These are phyloP conservation scores for Menura novaehollandiae DNA, from an alignment of 2,113 vertebrate genomes.

Conservation along the genomic window DNA sequence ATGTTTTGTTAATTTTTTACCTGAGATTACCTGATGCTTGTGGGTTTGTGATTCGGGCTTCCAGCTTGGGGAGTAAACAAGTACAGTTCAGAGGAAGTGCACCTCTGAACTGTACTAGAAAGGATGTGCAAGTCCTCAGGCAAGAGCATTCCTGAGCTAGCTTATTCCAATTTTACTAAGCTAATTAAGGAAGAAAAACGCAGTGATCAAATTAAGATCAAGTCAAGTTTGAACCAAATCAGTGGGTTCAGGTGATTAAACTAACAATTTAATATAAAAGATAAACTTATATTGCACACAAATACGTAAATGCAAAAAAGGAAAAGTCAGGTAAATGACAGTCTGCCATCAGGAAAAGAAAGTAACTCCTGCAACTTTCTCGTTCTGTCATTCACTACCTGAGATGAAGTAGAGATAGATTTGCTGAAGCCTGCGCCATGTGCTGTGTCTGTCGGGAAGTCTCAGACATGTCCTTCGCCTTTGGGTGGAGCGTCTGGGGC, in stretches of 20 bases:
- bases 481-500: background rate
- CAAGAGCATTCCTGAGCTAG: conserved; percentile 2
- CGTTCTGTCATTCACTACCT: fast-evolving
- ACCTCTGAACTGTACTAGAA: background rate
- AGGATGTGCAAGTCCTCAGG: background rate
- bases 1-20: background rate
- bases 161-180: background rate
- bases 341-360: background rate
- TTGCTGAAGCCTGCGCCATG: fast-evolving
- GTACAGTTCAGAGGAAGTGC: too few species aligned
- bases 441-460: background rate
- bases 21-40: background rate
- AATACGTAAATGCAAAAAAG: background rate
- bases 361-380: background rate
- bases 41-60: background rate
- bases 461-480: background rate
- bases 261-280: background rate
- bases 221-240: background rate
- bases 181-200: background rate
- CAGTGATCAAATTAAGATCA: background rate
- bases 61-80: background rate
- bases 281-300: background rate
- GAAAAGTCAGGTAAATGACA: background rate
- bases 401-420: background rate
- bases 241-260: background rate